Percentiles rank a stretch among this genome's conserved stretches.
Conservation (phyloP, 2,113 vertebrate genomes). For the Gadus macrocephalus region DNA sequence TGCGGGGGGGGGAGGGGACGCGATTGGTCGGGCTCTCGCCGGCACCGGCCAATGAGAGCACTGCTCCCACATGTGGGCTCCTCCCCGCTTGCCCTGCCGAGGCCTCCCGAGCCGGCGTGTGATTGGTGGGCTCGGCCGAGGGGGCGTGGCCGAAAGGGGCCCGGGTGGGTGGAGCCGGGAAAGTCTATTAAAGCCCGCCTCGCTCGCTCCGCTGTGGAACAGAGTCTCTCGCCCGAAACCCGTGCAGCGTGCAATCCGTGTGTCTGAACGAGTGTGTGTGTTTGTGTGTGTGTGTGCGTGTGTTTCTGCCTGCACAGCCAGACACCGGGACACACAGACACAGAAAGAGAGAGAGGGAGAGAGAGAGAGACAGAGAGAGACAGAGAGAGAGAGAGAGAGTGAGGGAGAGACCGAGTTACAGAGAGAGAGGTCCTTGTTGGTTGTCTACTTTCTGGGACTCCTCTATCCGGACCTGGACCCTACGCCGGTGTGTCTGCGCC, state of each 20-base stretch:
- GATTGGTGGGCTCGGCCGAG: slow-evolving; percentile 64
- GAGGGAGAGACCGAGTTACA: neutral
- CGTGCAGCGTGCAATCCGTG: slow-evolving; percentile 34
- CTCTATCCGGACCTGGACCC: too few species aligned
- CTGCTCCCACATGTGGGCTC: slow-evolving; percentile 15
- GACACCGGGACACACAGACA: neutral
- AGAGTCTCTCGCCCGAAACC: slow-evolving; percentile 37
- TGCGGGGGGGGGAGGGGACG: slow-evolving; percentile 59
- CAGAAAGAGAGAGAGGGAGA: neutral
- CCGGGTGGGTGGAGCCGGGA: slow-evolving; percentile 58
- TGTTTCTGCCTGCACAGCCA: neutral
- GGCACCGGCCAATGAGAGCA: slow-evolving; percentile 55
- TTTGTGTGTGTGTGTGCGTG: slow-evolving; percentile 33
- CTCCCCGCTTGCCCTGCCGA: slow-evolving; percentile 33
- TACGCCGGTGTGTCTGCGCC: too few species aligned
- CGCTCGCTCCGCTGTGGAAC: slow-evolving; percentile 59
- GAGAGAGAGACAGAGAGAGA: neutral
- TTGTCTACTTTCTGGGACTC: too few species aligned
- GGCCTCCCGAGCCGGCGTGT: slow-evolving; percentile 29
- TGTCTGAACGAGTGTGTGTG: slow-evolving; percentile 26
- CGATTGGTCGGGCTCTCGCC: slow-evolving; percentile 56
- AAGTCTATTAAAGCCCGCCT: slow-evolving; percentile 63
- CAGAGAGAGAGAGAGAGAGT: neutral
- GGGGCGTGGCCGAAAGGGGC: slow-evolving; percentile 36
- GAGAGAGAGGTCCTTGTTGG: too few species aligned